Evolutionary conservation across 2,797 vertebrate genomes (phyloP).

Genomic region (Gymnothorax javanicus): DNA sequence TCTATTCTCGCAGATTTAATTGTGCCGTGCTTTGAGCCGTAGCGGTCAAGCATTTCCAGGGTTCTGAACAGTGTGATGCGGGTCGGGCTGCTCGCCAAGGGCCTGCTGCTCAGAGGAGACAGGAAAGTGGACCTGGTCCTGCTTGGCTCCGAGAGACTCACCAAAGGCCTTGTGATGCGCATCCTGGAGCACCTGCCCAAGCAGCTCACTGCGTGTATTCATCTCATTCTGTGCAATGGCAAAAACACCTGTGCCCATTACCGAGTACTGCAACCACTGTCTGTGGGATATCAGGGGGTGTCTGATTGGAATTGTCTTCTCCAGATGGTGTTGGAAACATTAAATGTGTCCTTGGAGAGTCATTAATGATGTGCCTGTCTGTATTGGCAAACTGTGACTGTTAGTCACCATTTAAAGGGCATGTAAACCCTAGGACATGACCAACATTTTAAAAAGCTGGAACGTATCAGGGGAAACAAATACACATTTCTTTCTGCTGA

Average conservation of each 20-base stretch:
- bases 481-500: no score
- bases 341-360: not conserved
- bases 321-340: not conserved
- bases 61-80: conserved; percentile 94
- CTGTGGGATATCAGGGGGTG: not conserved
- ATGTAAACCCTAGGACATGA: no score
- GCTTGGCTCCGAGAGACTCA: conserved; percentile 93
- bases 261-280: not conserved
- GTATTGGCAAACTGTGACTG: not conserved
- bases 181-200: conserved; percentile 95
- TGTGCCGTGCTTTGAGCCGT: not conserved
- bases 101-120: conserved; percentile 92
- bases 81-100: conserved; percentile 95
- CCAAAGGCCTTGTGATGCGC: conserved; percentile 79
- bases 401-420: not conserved
- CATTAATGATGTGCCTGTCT: not conserved
- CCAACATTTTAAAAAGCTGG: no score
- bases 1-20: no score
- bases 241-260: not conserved
- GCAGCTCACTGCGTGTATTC: conserved; percentile 86
- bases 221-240: not conserved
- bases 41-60: conserved; percentile 46
- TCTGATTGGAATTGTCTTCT: not conserved
- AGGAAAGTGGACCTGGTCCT: conserved; percentile 92
- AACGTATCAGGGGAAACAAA: no score